A percentile compares a stretch with the other conserved stretches of the same genome.
Evolutionary conservation across 37 sponge, comb jelly and placozoan species (phyloP).

Genomic region (Spongilla lacustris): DNA sequence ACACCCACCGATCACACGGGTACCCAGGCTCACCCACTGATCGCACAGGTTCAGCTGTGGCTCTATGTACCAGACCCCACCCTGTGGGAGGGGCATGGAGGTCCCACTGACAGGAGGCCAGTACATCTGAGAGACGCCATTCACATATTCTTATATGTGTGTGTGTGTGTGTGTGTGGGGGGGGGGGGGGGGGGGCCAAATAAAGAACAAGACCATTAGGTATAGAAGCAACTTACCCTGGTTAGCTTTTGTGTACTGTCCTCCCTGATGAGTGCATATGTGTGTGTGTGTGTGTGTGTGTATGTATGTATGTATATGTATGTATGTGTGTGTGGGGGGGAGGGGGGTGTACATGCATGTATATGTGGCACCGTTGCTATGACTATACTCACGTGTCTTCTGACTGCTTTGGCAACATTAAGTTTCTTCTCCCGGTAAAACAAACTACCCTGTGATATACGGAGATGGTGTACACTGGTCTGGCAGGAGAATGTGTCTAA

Average conservation of each 20-base stretch:
- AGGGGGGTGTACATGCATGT: neutral
- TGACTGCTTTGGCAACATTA: slow-evolving; percentile 69
- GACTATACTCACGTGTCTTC: slow-evolving; percentile 48
- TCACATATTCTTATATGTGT: slow-evolving; percentile 37
- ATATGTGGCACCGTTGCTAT: neutral
- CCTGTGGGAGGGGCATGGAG: neutral
- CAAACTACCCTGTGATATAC: slow-evolving; percentile 52
- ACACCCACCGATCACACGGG: neutral
- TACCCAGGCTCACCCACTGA: neutral
- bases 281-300: too few species aligned
- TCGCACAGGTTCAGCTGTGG: neutral
- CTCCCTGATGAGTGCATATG: slow-evolving; percentile 32
- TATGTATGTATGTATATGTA: neutral
- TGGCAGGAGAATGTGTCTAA: neutral
- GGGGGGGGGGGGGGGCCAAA: too few species aligned
- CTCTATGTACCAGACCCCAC: slow-evolving; percentile 40
- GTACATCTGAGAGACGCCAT: slow-evolving; percentile 19
- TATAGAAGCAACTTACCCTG: slow-evolving; percentile 34
- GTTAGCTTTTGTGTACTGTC: slow-evolving; percentile 54
- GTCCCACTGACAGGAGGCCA: slow-evolving; percentile 11
- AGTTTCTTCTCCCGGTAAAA: slow-evolving; percentile 74
- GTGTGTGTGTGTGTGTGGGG: neutral
- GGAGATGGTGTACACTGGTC: neutral
- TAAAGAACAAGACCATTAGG: too few species aligned
- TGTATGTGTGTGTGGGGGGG: neutral